These are phyloP conservation scores for Sinosuthora webbiana DNA, from an alignment of 2,113 vertebrate genomes.

Conservation along the genomic window DNA sequence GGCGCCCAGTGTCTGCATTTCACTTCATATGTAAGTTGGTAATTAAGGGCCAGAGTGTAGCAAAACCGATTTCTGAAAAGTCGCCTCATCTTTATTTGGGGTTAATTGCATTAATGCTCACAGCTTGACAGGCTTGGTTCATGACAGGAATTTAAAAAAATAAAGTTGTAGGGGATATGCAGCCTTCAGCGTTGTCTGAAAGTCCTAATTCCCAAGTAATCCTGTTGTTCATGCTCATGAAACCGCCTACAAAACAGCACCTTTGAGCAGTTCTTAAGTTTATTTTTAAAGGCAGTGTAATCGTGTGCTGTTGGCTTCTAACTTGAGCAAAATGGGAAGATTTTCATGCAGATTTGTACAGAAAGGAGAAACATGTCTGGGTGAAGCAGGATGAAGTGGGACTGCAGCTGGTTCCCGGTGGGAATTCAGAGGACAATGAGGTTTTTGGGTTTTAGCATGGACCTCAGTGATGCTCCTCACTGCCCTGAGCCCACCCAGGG, in stretches of 20 bases:
- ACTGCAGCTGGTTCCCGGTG: not conserved
- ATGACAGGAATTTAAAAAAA: not conserved
- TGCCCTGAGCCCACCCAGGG: not conserved
- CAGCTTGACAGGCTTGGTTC: not conserved
- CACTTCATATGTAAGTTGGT: not conserved
- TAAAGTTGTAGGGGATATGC: not conserved
- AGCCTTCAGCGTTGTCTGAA: slow-evolving; percentile 39
- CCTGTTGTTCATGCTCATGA: not conserved
- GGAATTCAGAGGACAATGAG: not conserved
- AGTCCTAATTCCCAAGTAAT: slow-evolving; percentile 40
- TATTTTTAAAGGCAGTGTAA: not conserved
- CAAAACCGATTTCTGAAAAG: slow-evolving; percentile 44
- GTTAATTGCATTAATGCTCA: slow-evolving; percentile 35
- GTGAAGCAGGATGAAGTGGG: not conserved
- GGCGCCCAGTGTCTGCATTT: not conserved
- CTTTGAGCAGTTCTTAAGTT: not conserved
- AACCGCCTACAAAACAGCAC: not conserved
- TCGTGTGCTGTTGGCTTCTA: not conserved
- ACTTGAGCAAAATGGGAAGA: not conserved
- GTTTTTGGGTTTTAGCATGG: not conserved
- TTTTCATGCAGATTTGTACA: not conserved
- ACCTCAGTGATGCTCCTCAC: rapidly evolving
- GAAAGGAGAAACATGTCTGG: rapidly evolving
- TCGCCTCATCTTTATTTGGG: slow-evolving; percentile 25
- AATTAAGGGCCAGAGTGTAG: slow-evolving; percentile 43